phyloP scores from a whole-genome alignment of 2,888 invertebrate species.

The Stenoptilia bipunctidactyla region DNA sequence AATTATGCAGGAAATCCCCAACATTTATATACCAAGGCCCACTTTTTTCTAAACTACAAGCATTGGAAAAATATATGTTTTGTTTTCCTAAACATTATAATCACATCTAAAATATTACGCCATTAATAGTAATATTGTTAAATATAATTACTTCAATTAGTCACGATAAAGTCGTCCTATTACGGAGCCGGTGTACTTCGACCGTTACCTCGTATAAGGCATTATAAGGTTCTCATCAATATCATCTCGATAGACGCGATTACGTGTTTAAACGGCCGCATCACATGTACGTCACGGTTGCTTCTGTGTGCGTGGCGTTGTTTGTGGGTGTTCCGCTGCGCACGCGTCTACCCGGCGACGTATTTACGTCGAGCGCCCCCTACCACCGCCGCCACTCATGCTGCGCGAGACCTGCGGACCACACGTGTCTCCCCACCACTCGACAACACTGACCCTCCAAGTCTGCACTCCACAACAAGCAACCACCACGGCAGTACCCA shows the following conservation, averaged over 20 bases:
- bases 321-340: slow-evolving; percentile 29
- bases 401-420: slow-evolving; percentile 56
- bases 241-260: slow-evolving; percentile 28
- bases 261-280: slow-evolving; percentile 24
- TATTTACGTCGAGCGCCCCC: slow-evolving; percentile 67
- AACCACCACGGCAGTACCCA: slow-evolving; percentile 32
- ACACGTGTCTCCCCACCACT: slow-evolving; percentile 59
- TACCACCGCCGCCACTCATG: slow-evolving; percentile 67
- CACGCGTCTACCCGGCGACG: slow-evolving; percentile 55
- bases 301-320: slow-evolving; percentile 24
- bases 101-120: too few species aligned
- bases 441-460: slow-evolving; percentile 39
- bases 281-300: slow-evolving; percentile 6
- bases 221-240: slow-evolving; percentile 33
- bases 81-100: too few species aligned
- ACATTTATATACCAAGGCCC: too few species aligned
- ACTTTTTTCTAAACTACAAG: too few species aligned
- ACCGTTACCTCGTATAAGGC: slow-evolving; percentile 17
- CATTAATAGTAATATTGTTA: too few species aligned
- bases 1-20: too few species aligned
- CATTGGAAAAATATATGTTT: too few species aligned
- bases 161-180: too few species aligned
- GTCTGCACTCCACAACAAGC: slow-evolving; percentile 26
- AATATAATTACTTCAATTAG: too few species aligned
- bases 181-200: slow-evolving; percentile 12